phyloP scores from a whole-genome alignment of 2,797 vertebrate species.

The Pantherophis alleghaniensis region DNA sequence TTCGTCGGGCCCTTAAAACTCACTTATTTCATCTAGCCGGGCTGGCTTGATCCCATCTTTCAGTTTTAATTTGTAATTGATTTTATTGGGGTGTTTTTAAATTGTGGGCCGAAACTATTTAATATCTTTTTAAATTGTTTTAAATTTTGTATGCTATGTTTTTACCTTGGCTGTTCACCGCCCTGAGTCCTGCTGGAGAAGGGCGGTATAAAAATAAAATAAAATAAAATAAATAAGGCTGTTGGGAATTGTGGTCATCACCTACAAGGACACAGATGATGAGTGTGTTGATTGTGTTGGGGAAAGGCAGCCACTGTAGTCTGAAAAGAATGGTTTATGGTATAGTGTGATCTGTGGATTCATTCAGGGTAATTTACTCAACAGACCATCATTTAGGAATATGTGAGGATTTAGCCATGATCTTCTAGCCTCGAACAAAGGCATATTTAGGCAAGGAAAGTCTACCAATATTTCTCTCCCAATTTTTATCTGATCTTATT shows the following conservation, averaged over 20 bases:
- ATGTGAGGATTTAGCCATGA: not conserved
- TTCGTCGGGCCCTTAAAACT: too few relatives aligned
- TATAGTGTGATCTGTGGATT: not conserved
- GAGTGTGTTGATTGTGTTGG: not conserved
- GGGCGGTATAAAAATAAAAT: too few relatives aligned
- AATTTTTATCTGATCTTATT: not conserved
- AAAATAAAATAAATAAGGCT: not conserved
- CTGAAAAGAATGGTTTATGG: not conserved
- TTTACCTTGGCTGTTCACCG: too few relatives aligned
- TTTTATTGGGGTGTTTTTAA: too few relatives aligned
- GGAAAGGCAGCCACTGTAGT: not conserved
- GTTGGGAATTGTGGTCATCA: not conserved
- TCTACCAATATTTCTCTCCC: not conserved
- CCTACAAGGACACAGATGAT: not conserved
- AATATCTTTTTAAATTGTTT: too few relatives aligned
- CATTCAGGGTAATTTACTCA: not conserved
- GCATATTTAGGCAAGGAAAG: not conserved
- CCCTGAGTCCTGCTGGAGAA: too few relatives aligned
- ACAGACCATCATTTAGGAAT: not conserved
- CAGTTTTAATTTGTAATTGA: too few relatives aligned
- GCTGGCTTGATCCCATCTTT: too few relatives aligned
- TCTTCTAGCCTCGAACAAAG: not conserved
- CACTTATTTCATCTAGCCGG: too few relatives aligned
- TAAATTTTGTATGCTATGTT: too few relatives aligned
- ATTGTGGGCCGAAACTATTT: too few relatives aligned